Evolutionary conservation across 2,888 invertebrate species (phyloP), one percentile per base, ranked within the genome.

Genomic region (Chouioia cunea): DNA sequence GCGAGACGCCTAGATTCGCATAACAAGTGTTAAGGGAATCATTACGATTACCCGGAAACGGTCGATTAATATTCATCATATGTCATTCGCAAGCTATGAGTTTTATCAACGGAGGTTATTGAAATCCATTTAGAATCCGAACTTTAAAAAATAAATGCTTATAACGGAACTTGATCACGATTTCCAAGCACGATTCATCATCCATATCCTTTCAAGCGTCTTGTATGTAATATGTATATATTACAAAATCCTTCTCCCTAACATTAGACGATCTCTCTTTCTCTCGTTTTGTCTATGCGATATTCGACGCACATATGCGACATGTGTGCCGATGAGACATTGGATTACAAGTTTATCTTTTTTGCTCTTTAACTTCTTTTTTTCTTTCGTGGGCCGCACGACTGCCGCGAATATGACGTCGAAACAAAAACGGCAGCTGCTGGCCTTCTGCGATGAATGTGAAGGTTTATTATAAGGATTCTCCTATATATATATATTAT

Each of bases 401-500:
- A n/a, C n/a, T n/a, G n/a, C 43, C 58, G 12, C 4, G 47, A 14
- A 22, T 27, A 48, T 69, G 63, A 69, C 63, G 63, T 27, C 16
- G 46, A 44, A 36, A 36, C 57, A 27, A 27, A 63, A 69, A 43
- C 63, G 63, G 63, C 69, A 69, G 56, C 69, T 69, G 69, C 50
- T 63, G 27, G 48, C 50, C 57, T 56, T 57, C 59, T 43, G 52
- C 36, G 47, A 50, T 43, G 57, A 57, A 50, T 36, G 43, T 15
- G 14, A 62, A 56, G 46, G 18, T 63, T 63, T 63, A 57, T 57
- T 69, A 46, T 63, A 69, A 63, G 69, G 67, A 67, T 67, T 67
- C 67, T 12, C 22, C 10, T 8, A 14, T 36, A 36, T 48, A 4
- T 48, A n/a, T 18, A 57, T 20, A n/a, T n/a, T n/a, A 47, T 58